A percentile compares a stretch with the other conserved stretches of the same genome.
phyloP scores from a whole-genome alignment of 2,113 vertebrate genomes.

The Poeciliopsis prolifica region DNA sequence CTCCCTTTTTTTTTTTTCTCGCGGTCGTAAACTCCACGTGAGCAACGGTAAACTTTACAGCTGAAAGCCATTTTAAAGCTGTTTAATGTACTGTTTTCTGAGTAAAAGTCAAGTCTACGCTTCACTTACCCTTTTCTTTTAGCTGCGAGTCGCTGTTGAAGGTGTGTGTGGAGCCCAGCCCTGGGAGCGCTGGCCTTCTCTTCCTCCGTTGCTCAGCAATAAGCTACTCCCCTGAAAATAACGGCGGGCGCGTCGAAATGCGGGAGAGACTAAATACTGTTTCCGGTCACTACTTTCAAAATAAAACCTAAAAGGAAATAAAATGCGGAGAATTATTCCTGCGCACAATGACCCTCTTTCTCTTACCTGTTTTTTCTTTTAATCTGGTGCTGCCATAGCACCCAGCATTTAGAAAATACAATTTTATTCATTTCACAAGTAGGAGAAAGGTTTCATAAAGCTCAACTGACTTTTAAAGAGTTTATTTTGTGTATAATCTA shows the following conservation, averaged over 20 bases:
- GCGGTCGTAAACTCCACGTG: slow-evolving; percentile 41
- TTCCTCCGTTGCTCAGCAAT: slow-evolving; percentile 63
- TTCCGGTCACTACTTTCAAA: slow-evolving; percentile 30
- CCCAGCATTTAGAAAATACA: too few relatives aligned
- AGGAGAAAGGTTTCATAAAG: too few relatives aligned
- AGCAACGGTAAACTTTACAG: slow-evolving; percentile 4
- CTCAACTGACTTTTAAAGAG: too few relatives aligned
- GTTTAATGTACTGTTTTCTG: background rate
- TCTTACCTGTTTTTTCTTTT: too few relatives aligned
- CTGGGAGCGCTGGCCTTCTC: slow-evolving; percentile 59
- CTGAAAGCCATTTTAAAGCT: background rate
- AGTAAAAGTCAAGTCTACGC: slow-evolving; percentile 10
- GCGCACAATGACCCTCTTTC: too few relatives aligned
- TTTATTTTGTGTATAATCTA: too few relatives aligned
- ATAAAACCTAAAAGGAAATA: slow-evolving; percentile 30
- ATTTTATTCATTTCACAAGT: too few relatives aligned
- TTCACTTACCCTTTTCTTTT: slow-evolving; percentile 54
- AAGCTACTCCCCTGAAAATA: slow-evolving; percentile 38
- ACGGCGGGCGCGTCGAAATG: slow-evolving; percentile 10
- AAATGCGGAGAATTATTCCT: too few relatives aligned
- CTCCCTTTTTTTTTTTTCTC: background rate
- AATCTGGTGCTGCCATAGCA: too few relatives aligned
- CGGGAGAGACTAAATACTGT: fast-evolving
- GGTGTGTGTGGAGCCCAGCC: slow-evolving; percentile 55
- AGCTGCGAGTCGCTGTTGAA: slow-evolving; percentile 26